Evolutionary conservation across 2,888 invertebrate species (phyloP), one percentile per base, ranked within the genome.

Genomic region (Diaphora mendica): DNA sequence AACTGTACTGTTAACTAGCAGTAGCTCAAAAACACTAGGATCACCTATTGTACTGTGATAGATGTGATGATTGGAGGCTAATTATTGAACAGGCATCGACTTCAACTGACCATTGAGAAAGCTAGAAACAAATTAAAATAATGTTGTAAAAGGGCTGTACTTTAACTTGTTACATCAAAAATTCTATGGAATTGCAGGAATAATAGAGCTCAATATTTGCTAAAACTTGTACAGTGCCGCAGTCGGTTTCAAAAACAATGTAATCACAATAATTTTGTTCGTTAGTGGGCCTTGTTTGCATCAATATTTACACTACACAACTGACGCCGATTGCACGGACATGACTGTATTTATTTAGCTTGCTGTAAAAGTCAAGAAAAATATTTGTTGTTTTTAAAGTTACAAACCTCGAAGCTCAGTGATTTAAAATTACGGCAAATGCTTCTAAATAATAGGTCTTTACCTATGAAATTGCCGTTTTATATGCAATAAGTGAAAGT

Each of bases 271-370:
- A 69, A 70, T 65, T 67, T 59, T 51, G 77, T 79, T 79, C 74
- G 80, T 80, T 79, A 80, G 80, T 20, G 17, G 64, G 64, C 51
- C 44, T 62, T 33, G 73, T 74, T 71, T 68, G 33, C 26, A 15
- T 44, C 51, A 20, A 68, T 72, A 30, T 75, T 80, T 79, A 66
- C 65, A 23, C 65, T 59, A 48, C 64, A 23, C 48, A 55, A 77
- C 72, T 73, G 70, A 68, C 72, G 39, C 73, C 70, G 23, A 73
- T 73, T 70, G 66, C 70, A n/a, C 7, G 55, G 1, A 35, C 39
- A 68, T 55, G 30, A 23, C 33, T 68, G 48, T 39, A 68, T 51
- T 55, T 59, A 55, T 55, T 55, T 55, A 23, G 51, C 3, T 55
- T 55, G 33, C 35, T 55, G 55, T 68, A 13, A 68, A 17, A 48